phyloP scores from a whole-genome alignment of 2,797 vertebrate species.

The Clarias platycephalus region DNA sequence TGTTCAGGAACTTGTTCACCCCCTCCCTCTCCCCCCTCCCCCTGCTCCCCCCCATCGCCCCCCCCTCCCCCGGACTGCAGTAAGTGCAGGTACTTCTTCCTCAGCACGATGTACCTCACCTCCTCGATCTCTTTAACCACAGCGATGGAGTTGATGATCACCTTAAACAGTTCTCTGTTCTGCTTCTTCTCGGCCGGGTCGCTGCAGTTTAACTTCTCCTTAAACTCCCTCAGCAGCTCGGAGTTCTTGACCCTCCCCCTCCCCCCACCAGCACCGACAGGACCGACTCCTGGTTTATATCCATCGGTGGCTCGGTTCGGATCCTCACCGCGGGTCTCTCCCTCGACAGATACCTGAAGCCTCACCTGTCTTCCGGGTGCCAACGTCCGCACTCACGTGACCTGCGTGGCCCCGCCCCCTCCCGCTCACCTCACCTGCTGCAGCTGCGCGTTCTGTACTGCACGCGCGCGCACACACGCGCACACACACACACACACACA shows the following conservation, averaged over 20 bases:
- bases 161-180: slow-evolving; percentile 81
- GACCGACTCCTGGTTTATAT: slow-evolving; percentile 76
- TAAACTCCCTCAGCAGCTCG: slow-evolving; percentile 78
- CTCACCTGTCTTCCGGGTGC: slow-evolving; percentile 65
- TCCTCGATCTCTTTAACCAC: slow-evolving; percentile 80
- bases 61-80: neutral
- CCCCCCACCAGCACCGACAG: slow-evolving; percentile 72
- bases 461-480: too few species aligned
- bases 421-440: neutral
- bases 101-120: slow-evolving; percentile 76
- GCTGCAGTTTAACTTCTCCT: slow-evolving; percentile 70
- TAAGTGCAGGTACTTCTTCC: slow-evolving; percentile 65
- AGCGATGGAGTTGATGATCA: slow-evolving; percentile 82
- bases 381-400: slow-evolving; percentile 59
- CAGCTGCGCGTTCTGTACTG: neutral
- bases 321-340: neutral
- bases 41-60: neutral
- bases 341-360: slow-evolving; percentile 27
- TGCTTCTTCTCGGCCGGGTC: slow-evolving; percentile 70
- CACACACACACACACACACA: neutral
- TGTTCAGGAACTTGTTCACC: too few species aligned
- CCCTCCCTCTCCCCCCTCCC: neutral
- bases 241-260: slow-evolving; percentile 76
- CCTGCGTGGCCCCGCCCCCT: slow-evolving; percentile 62
- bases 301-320: slow-evolving; percentile 56